Evolutionary conservation across 2,888 invertebrate species (phyloP).

Genomic region (Chouioia cunea): DNA sequence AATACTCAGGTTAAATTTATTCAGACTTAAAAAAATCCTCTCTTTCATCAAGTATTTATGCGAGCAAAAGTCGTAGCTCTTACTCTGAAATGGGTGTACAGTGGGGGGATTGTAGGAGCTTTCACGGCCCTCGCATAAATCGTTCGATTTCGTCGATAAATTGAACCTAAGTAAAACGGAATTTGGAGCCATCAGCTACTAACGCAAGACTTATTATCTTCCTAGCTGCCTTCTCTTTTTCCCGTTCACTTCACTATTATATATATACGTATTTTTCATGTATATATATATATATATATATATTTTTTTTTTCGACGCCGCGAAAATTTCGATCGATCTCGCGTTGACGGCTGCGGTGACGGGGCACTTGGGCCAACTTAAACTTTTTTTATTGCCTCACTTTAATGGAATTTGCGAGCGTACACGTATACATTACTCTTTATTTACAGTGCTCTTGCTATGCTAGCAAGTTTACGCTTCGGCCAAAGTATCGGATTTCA

Average conservation of each 20-base stretch:
- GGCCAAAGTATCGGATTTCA: too few relatives aligned
- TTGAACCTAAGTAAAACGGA: slow-evolving; percentile 46
- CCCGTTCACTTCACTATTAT: not conserved
- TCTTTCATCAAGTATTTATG: slow-evolving; percentile 44
- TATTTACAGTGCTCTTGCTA: too few relatives aligned
- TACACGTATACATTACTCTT: too few relatives aligned
- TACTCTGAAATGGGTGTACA: slow-evolving; percentile 14
- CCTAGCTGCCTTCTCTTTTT: not conserved
- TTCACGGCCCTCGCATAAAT: slow-evolving; percentile 42
- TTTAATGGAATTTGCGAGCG: slow-evolving; percentile 23
- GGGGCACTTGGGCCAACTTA: not conserved
- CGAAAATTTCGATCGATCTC: slow-evolving; percentile 35
- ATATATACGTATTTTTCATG: too few relatives aligned
- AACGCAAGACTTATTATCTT: slow-evolving; percentile 44
- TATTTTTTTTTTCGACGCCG: too few relatives aligned
- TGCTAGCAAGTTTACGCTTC: too few relatives aligned
- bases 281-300: too few relatives aligned
- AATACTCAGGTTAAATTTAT: too few relatives aligned
- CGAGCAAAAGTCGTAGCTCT: slow-evolving; percentile 30
- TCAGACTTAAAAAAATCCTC: not conserved
- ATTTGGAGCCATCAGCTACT: slow-evolving; percentile 37
- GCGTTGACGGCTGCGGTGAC: slow-evolving; percentile 17
- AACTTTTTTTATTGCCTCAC: slow-evolving; percentile 31
- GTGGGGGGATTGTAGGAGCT: slow-evolving; percentile 24
- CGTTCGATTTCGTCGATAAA: slow-evolving; percentile 45